Evolutionary conservation across 2,113 vertebrate species (phyloP).

Genomic region (Passerina amoena): DNA sequence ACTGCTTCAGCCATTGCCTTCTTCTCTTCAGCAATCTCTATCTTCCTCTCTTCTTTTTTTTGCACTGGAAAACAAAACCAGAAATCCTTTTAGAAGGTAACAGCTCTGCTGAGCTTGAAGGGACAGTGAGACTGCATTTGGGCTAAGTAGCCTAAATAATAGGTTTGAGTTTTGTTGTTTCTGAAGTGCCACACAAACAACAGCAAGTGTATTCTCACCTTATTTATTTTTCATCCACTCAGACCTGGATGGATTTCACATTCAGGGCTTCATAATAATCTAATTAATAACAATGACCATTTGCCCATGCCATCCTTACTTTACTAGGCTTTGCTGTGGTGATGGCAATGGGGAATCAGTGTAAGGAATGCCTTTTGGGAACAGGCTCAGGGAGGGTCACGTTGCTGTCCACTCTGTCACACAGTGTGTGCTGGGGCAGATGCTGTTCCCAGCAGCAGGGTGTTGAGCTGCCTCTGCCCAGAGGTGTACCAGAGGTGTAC

Average conservation of each 20-base stretch:
- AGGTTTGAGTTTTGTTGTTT: background rate
- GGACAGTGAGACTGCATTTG: background rate
- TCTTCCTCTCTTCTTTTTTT: conserved; percentile 72
- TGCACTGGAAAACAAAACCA: conserved; percentile 68
- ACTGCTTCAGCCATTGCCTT: conserved; percentile 67
- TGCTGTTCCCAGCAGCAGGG: background rate
- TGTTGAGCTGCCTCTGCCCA: background rate
- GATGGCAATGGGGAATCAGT: background rate
- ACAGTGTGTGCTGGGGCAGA: background rate
- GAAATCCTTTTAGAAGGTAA: background rate
- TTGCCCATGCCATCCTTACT: background rate
- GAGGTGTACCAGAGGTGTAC: too few relatives aligned
- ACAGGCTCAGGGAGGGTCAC: background rate
- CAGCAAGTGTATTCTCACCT: background rate
- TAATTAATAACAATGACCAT: background rate
- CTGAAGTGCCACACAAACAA: background rate
- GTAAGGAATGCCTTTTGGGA: background rate
- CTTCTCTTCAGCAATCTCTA: conserved; percentile 70
- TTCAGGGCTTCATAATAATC: background rate
- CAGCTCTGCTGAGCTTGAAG: background rate
- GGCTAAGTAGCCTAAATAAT: background rate
- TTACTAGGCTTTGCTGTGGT: background rate
- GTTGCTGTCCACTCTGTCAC: background rate
- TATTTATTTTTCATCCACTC: background rate
- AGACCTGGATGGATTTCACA: background rate